A percentile compares a stretch with the other conserved stretches of the same genome.
These are phyloP conservation scores for Colletes collaris DNA, from an alignment of 2,888 invertebrate genomes.

Conservation along the genomic window DNA sequence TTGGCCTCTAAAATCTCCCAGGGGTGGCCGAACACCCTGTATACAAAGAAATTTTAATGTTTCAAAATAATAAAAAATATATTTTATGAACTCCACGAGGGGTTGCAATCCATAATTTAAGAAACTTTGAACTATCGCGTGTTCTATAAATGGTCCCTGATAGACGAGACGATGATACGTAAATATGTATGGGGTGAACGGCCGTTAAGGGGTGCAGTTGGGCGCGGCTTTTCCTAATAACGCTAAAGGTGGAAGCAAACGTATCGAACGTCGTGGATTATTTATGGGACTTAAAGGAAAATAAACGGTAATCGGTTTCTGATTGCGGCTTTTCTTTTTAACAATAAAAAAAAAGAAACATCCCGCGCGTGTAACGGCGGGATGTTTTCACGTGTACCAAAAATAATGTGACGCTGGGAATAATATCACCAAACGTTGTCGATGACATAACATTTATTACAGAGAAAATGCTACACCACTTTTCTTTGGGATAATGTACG, in stretches of 20 bases:
- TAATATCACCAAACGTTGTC: slow-evolving; percentile 35
- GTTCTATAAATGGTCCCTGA: slow-evolving; percentile 62
- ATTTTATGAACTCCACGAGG: too few relatives aligned
- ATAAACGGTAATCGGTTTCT: slow-evolving; percentile 1
- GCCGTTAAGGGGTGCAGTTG: slow-evolving; percentile 64
- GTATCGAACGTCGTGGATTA: slow-evolving; percentile 28
- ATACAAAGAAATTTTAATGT: too few relatives aligned
- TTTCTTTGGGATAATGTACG: slow-evolving; percentile 79
- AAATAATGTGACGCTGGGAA: slow-evolving; percentile 4
- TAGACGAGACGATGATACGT: slow-evolving; percentile 50
- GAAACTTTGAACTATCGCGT: slow-evolving; percentile 40
- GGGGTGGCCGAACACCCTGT: too few relatives aligned
- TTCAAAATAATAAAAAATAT: too few relatives aligned
- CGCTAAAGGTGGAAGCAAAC: slow-evolving; percentile 46
- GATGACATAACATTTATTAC: slow-evolving; percentile 75
- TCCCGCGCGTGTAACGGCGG: too few relatives aligned
- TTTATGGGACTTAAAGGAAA: slow-evolving; percentile 39
- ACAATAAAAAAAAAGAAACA: too few relatives aligned
- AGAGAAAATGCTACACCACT: slow-evolving; percentile 78
- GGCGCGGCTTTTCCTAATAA: slow-evolving; percentile 68
- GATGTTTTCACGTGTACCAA: too few relatives aligned
- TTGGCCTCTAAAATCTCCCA: too few relatives aligned
- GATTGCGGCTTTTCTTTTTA: too few relatives aligned
- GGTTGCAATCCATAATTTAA: too few relatives aligned
- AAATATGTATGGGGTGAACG: slow-evolving; percentile 60